Evolutionary conservation across 2,888 invertebrate species (phyloP).

Genomic region (Apocheima hispidaria): DNA sequence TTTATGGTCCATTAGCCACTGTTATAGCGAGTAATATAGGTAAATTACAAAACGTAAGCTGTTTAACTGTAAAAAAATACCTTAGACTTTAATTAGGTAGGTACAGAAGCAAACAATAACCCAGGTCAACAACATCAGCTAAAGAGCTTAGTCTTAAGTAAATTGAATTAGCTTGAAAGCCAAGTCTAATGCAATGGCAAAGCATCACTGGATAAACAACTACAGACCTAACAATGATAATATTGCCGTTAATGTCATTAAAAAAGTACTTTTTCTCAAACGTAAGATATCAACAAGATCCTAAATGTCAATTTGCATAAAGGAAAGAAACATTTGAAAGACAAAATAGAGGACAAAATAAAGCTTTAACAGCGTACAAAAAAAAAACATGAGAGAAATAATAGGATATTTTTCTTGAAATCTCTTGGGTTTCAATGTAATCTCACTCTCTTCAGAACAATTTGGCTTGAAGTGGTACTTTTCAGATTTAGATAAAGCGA

Average conservation of each 20-base stretch:
- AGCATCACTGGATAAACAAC: constrained; percentile 61
- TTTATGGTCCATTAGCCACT: constrained; percentile 25
- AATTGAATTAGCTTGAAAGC: constrained; percentile 72
- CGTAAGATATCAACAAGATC: constrained; percentile 9
- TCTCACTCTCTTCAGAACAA: constrained; percentile 15
- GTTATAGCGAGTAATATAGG: not conserved
- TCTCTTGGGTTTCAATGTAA: constrained; percentile 9
- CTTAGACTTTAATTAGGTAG: not conserved
- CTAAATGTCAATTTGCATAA: constrained; percentile 2
- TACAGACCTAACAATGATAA: constrained; percentile 15
- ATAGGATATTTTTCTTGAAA: constrained; percentile 8
- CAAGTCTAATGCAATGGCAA: constrained; percentile 61
- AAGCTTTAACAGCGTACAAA: constrained; percentile 2
- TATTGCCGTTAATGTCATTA: constrained; percentile 21
- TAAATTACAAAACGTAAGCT: constrained; percentile 9
- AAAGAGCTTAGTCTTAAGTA: constrained; percentile 56
- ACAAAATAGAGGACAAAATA: constrained; percentile 8
- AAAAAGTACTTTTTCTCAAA: constrained; percentile 3
- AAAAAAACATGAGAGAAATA: constrained; percentile 10
- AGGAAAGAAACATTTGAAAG: not conserved
- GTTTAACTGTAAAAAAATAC: not conserved
- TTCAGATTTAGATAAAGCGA: constrained; percentile 17
- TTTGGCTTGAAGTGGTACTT: constrained; percentile 7
- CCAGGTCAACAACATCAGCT: constrained; percentile 68
- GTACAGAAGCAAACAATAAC: constrained; percentile 28